phyloP scores from a whole-genome alignment of 2,888 invertebrate genomes.

The Conistra vaccinii region DNA sequence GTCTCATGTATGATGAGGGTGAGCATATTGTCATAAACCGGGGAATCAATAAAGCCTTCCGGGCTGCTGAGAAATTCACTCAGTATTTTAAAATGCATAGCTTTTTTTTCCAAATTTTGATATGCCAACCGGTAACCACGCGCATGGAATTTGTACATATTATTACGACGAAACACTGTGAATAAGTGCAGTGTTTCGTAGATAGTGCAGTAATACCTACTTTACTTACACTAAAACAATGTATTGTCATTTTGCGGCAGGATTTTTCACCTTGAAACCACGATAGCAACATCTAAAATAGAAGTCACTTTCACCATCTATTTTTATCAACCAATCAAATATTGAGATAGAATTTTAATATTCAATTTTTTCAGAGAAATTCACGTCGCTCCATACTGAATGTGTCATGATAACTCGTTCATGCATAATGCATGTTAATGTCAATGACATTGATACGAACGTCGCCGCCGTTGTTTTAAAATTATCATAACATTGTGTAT shows the following conservation, averaged over 20 bases:
- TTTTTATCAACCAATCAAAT: conserved; percentile 26
- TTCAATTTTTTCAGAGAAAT: conserved; percentile 33
- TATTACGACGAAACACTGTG: too few species aligned
- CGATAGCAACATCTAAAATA: too few species aligned
- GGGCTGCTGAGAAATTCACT: background rate
- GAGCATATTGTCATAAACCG: background rate
- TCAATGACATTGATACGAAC: conserved; percentile 64
- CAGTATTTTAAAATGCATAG: background rate
- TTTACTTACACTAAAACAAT: too few species aligned
- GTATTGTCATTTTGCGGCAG: too few species aligned
- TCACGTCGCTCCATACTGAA: conserved; percentile 10
- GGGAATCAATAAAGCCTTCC: background rate
- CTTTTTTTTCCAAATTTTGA: background rate
- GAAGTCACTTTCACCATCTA: background rate
- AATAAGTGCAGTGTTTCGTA: too few species aligned
- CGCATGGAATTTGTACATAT: too few species aligned
- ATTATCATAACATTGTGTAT: conserved; percentile 63
- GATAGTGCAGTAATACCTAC: too few species aligned
- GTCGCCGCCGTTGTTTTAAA: conserved; percentile 54
- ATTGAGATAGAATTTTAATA: conserved; percentile 29
- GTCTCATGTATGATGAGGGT: background rate
- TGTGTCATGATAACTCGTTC: conserved; percentile 54
- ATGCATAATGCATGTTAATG: conserved; percentile 61
- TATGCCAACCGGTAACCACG: background rate
- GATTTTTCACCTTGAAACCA: too few species aligned